Evolutionary conservation across 2,113 vertebrate species (phyloP), one percentile per base, ranked within the genome.

Genomic region (Pyxicephalus adspersus): DNA sequence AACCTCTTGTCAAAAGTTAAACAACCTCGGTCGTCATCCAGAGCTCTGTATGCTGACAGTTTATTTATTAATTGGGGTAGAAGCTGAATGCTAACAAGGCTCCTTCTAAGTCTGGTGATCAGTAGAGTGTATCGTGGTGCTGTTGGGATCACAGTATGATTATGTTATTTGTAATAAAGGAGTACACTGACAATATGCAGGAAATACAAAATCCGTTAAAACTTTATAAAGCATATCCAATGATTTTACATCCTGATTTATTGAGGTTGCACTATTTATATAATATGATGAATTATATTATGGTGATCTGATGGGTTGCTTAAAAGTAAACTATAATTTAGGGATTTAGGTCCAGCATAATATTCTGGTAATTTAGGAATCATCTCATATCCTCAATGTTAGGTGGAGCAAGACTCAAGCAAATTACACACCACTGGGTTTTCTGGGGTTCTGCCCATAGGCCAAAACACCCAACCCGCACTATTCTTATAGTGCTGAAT

Each of bases 1-100:
- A 83, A 85, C 86, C 87, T 85, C 84, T 86, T 85, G 83, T 86
- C 83, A 83, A n/a, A 83, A 86, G 83, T 84, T 70, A 83, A 87
- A 68, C 68, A 84, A 86, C 84, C 83, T 83, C 70, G 74, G 80
- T 83, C 85, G 0, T 88, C 86, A 85, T 70, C 16, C 38, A 22
- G 71, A 77, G 29, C 52, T 1, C 65, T 85, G 83, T 29, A 2
- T 81, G 75, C 70, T 85, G 85, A 70, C 84, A 85, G 65, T 76
- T 77, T 74, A 50, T 55, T 7, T 52, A 13, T 86, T 89, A 87
- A 90, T 86, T 86, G 82, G 63, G 19, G 68, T 52, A 86, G 83
- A 72, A 22, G 23, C 76, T 83, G 84, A 55, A 60, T 52, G 50
- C 77, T 86, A 86, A 83, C 75, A 83, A 84, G 82, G 77, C 25